Conservation (phyloP, 2,113 vertebrate genomes). For the Eulemur macaco region DNA sequence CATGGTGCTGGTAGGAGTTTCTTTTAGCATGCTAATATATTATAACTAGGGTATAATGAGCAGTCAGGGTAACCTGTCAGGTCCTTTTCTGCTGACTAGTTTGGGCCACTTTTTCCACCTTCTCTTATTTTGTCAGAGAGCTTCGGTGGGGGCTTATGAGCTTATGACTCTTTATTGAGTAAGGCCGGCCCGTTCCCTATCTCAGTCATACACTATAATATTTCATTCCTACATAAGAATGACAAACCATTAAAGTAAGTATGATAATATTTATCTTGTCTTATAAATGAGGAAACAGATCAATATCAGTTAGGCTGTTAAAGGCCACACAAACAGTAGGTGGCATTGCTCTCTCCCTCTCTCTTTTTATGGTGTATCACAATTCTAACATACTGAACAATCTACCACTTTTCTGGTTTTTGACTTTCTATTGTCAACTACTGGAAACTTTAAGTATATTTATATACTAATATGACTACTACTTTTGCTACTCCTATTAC, state of each 20-base stretch:
- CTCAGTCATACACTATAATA: not conserved
- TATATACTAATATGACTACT: not conserved
- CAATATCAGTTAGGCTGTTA: not conserved
- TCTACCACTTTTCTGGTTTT: not conserved
- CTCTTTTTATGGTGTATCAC: not conserved
- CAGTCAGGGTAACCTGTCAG: too few relatives aligned
- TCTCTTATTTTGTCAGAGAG: too few relatives aligned
- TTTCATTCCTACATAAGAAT: not conserved
- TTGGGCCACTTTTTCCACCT: too few relatives aligned
- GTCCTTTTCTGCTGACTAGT: too few relatives aligned
- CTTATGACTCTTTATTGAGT: too few relatives aligned
- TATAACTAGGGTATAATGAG: too few relatives aligned
- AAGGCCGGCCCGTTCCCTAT: too few relatives aligned
- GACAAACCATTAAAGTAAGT: not conserved
- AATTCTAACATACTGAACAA: not conserved
- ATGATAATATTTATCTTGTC: not conserved
- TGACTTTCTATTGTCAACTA: not conserved
- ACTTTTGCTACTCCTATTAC: not conserved
- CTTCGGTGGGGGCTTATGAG: too few relatives aligned
- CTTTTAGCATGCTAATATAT: too few relatives aligned
- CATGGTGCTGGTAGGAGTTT: too few relatives aligned
- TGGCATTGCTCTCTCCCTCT: not conserved
- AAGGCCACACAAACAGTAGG: not conserved
- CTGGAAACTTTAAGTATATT: not conserved
- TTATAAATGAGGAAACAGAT: not conserved